A percentile compares a stretch with the other conserved stretches of the same genome.
These are phyloP conservation scores for Branchipolynoe longqiensis DNA, from an alignment of 2,888 invertebrate genomes.

Conservation along the genomic window DNA sequence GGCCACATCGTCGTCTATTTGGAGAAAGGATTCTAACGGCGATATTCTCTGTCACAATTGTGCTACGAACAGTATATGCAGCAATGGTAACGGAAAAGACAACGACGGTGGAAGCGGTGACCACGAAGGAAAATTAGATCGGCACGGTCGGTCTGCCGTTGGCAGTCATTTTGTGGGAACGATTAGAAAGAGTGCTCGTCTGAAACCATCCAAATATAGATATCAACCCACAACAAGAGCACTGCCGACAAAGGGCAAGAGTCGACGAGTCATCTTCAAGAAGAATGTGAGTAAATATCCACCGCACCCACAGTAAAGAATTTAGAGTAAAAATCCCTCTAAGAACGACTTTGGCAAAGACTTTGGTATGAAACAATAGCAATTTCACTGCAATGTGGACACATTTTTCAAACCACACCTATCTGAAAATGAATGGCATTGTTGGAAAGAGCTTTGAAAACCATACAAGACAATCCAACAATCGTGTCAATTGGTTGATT, in stretches of 20 bases:
- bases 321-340: no score
- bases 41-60: constrained; percentile 89
- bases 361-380: no score
- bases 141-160: constrained; percentile 67
- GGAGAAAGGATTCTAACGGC: constrained; percentile 89
- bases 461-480: no score
- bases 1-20: constrained; percentile 83
- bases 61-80: not conserved
- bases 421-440: no score
- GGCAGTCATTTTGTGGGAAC: constrained; percentile 67
- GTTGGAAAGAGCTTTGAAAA: no score
- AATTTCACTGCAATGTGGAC: no score
- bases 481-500: no score
- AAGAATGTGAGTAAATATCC: constrained; percentile 85
- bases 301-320: no score
- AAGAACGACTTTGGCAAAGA: no score
- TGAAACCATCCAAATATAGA: constrained; percentile 77
- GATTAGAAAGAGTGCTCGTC: constrained; percentile 77
- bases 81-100: constrained; percentile 36
- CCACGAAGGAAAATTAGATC: constrained; percentile 52
- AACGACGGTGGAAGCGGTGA: constrained; percentile 30
- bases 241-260: constrained; percentile 86
- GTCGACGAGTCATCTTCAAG: constrained; percentile 88
- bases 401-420: no score
- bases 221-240: constrained; percentile 72